Percentiles rank a stretch among this genome's conserved stretches.
Evolutionary conservation across 2,113 vertebrate genomes (phyloP).

Genomic region (Rattus norvegicus): GRCr8 NC_086029.1:64078501-64079000

Average conservation of each 20-base stretch:
- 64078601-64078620: background rate
- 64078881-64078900: background rate
- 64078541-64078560: background rate
- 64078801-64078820: background rate
- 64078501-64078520: conserved; percentile 41
- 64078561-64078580: background rate
- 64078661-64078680: background rate
- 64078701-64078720: conserved; percentile 48
- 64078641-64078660: background rate
- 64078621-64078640: conserved; percentile 32
- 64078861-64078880: background rate
- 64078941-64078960: conserved; percentile 39
- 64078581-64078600: background rate
- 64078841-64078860: conserved; percentile 56
- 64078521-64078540: background rate
- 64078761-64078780: conserved; percentile 22
- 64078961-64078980: background rate
- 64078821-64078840: background rate
- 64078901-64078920: conserved; percentile 64
- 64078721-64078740: conserved; percentile 32
- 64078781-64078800: conserved; percentile 27
- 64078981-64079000: background rate
- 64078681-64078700: background rate
- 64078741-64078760: conserved; percentile 8
- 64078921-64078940: conserved; percentile 2